These are phyloP conservation scores for Microctenopoma stevenorrisi DNA, from an alignment of 2,797 vertebrate genomes.

Conservation along the genomic window DNA sequence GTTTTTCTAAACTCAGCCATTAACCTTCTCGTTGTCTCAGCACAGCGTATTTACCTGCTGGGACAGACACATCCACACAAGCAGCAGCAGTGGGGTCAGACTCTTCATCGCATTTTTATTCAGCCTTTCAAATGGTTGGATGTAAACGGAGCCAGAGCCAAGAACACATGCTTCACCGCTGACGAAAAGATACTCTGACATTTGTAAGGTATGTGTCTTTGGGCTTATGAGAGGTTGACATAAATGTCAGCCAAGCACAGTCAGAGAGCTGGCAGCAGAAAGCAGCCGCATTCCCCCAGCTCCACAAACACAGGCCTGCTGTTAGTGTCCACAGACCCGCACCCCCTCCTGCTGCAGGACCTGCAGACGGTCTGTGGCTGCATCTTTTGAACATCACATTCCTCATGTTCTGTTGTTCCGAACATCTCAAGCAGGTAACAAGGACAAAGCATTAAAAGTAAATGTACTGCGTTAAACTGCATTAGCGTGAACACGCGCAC, in stretches of 20 bases:
- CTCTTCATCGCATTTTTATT: conserved; percentile 67
- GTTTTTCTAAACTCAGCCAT: conserved; percentile 43
- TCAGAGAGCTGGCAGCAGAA: conserved; percentile 35
- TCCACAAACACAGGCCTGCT: background rate
- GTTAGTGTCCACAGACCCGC: background rate
- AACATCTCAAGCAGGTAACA: too few relatives aligned
- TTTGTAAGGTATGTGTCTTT: conserved; percentile 63
- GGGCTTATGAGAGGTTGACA: conserved; percentile 48
- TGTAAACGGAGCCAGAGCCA: conserved; percentile 56
- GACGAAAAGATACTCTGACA: conserved; percentile 67
- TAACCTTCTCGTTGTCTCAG: conserved; percentile 43
- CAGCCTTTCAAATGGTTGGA: conserved; percentile 53
- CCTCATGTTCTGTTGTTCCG: too few relatives aligned
- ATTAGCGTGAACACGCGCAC: too few relatives aligned
- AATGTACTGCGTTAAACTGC: too few relatives aligned
- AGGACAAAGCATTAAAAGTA: too few relatives aligned
- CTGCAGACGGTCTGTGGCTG: background rate
- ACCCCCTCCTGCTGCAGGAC: background rate
- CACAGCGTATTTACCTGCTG: conserved; percentile 20
- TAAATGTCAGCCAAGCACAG: conserved; percentile 65
- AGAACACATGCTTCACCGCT: conserved; percentile 46
- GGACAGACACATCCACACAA: background rate
- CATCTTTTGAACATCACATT: too few relatives aligned
- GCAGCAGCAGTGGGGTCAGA: conserved; percentile 9
- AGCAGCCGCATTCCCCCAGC: conserved; percentile 10